Evolutionary conservation across 2,888 invertebrate species (phyloP).

Genomic region (Ryuthela nishihirai): DNA sequence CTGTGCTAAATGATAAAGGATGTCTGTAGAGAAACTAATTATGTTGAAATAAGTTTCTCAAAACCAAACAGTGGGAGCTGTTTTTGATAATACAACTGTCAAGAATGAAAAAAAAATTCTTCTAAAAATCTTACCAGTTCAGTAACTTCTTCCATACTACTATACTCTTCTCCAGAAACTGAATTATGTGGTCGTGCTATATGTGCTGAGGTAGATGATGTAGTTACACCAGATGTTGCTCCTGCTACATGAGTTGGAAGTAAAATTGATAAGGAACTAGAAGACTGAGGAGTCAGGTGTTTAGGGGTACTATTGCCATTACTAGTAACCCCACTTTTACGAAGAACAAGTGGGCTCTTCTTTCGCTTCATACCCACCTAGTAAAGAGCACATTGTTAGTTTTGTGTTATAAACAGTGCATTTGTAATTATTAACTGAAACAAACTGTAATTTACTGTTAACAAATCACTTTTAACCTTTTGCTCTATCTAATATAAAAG

Average conservation of each 20-base stretch:
- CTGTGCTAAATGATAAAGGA: no score
- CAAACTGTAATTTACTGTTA: no score
- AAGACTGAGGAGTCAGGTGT: conserved; percentile 25
- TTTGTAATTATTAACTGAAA: no score
- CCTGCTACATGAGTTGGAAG: conserved; percentile 15
- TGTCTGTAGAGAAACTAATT: no score
- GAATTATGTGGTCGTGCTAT: conserved; percentile 15
- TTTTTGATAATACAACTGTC: neutral
- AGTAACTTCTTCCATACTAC: conserved; percentile 5
- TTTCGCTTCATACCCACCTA: conserved; percentile 36
- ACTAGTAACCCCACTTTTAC: conserved; percentile 18
- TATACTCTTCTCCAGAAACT: conserved; percentile 14
- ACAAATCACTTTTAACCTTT: no score
- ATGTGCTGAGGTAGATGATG: conserved; percentile 18
- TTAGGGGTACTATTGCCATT: conserved; percentile 29
- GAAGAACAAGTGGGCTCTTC: conserved; percentile 22
- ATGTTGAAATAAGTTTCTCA: no score
- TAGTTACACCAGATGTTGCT: conserved; percentile 11
- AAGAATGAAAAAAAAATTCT: neutral
- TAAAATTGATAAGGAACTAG: conserved; percentile 20
- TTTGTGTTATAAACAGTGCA: no score
- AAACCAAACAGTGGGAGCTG: neutral
- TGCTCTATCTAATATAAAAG: no score
- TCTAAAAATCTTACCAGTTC: conserved; percentile 14
- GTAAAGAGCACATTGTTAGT: no score